phyloP scores from a whole-genome alignment of 2,113 vertebrate species.

The Neogale vison region DNA sequence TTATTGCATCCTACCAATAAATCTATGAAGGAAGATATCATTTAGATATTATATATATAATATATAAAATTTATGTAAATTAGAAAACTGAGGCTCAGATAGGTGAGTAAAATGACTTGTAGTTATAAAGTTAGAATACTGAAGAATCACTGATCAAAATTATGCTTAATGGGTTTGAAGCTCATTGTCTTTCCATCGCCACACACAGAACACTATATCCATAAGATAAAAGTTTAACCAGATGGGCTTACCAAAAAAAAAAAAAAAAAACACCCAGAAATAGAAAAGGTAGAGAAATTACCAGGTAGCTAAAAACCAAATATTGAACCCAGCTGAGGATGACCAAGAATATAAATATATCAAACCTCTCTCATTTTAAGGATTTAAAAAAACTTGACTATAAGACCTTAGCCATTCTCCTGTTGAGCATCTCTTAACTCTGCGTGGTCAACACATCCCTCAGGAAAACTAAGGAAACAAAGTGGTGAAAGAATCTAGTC shows the following conservation, averaged over 20 bases:
- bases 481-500: not conserved
- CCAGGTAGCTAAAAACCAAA: not conserved
- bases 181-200: not conserved
- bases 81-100: not conserved
- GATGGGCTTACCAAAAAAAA: not conserved
- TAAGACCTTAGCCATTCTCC: not conserved
- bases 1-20: not conserved
- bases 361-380: not conserved
- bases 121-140: not conserved
- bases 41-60: not conserved
- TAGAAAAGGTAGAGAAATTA: not conserved
- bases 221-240: not conserved
- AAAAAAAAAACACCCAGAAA: not conserved
- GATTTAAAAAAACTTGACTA: not conserved
- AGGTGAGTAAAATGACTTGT: not conserved
- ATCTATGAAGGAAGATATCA: not conserved
- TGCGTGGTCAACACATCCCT: not conserved
- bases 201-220: not conserved
- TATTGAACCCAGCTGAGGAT: not conserved
- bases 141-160: not conserved
- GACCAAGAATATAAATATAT: not conserved
- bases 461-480: not conserved
- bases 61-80: not conserved
- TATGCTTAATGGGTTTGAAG: not conserved
- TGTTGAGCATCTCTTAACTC: not conserved